Conservation (phyloP, 2,888 invertebrate genomes). For the Megalurothrips usitatus region DNA sequence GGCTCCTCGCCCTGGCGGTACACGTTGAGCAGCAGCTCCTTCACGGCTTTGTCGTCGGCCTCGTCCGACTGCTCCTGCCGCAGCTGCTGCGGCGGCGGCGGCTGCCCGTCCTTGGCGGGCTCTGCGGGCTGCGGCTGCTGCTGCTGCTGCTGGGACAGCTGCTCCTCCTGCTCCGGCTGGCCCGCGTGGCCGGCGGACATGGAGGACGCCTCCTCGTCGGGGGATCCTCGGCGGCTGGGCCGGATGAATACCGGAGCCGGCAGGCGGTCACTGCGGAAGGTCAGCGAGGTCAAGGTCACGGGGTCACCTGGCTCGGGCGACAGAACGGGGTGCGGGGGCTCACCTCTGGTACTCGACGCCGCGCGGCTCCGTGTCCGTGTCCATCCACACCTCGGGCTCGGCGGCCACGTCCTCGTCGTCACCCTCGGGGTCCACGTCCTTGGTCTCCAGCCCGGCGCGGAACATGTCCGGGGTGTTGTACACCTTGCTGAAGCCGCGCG, state of each 20-base stretch:
- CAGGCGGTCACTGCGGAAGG: background rate
- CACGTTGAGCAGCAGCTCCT: no score
- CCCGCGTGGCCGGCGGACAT: background rate
- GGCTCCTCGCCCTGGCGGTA: background rate
- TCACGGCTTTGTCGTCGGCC: background rate
- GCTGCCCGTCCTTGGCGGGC: background rate
- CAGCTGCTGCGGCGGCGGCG: background rate
- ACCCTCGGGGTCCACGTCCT: slow-evolving; percentile 47
- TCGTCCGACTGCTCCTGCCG: background rate
- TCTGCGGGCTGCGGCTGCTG: background rate
- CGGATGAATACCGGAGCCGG: background rate
- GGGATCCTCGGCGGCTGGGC: background rate
- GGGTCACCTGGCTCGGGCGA: background rate
- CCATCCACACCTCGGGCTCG: slow-evolving; percentile 30
- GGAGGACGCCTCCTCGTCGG: slow-evolving; percentile 7
- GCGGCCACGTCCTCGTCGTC: slow-evolving; percentile 54
- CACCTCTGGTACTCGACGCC: background rate
- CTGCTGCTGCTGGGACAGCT: background rate
- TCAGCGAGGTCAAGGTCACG: background rate
- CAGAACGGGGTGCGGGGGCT: background rate
- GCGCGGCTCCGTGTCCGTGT: background rate
- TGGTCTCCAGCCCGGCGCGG: slow-evolving; percentile 47
- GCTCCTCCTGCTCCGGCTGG: slow-evolving; percentile 12
- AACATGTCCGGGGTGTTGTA: slow-evolving; percentile 52
- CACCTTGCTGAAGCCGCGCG: slow-evolving; percentile 43